Conservation (phyloP, 1,140 invertebrate genomes). For the Carposina sasakii region DNA sequence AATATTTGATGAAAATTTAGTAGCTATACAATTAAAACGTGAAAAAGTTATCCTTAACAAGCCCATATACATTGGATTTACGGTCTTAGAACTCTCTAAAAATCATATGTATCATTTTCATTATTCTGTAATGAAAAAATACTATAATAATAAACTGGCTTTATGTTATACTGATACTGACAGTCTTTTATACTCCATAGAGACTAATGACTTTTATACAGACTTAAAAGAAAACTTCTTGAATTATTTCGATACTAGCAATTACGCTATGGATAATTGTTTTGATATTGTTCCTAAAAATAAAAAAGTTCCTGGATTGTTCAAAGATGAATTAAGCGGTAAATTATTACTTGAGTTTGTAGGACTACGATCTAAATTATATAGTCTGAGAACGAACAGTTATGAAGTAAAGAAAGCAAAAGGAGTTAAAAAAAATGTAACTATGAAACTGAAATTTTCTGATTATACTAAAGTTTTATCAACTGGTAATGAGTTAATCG, state of each 20-base stretch:
- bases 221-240: not conserved
- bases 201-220: constrained; percentile 2
- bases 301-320: constrained; percentile 8
- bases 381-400: not conserved
- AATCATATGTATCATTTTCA: too few species aligned
- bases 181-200: constrained; percentile 4
- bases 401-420: constrained; percentile 1
- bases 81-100: too few species aligned
- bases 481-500: not conserved
- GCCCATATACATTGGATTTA: too few species aligned
- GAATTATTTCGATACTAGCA: constrained; percentile 7
- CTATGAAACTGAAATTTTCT: not conserved
- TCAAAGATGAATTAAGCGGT: constrained; percentile 2
- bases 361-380: not conserved
- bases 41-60: too few species aligned
- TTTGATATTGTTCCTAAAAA: not conserved
- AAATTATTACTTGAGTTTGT: not conserved
- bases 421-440: not conserved
- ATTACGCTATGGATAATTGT: not conserved
- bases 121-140: too few species aligned
- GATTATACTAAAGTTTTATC: constrained; percentile 2
- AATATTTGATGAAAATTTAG: constrained; percentile 3
- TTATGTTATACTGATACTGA: constrained; percentile 11
- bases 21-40: constrained; percentile 3
- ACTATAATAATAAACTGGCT: not conserved